Percentiles rank a stretch among this genome's conserved stretches.
Evolutionary conservation across 2,888 invertebrate genomes (phyloP).

Genomic region (Morpho achilles): DNA sequence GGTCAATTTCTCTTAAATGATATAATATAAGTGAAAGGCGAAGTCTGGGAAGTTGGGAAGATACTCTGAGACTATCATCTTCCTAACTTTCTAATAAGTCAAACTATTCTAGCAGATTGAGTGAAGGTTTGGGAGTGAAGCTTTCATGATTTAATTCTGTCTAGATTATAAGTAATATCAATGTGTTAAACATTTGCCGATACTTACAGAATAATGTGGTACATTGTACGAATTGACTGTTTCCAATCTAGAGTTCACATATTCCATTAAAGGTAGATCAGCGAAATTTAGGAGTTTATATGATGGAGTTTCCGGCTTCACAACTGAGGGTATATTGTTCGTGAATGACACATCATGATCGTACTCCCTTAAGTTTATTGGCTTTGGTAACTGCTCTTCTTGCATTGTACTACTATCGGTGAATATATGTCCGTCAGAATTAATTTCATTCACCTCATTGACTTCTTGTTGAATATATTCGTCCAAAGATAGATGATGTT

Average conservation of each 20-base stretch:
- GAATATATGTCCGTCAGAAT: slow-evolving; percentile 24
- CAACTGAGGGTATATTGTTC: slow-evolving; percentile 51
- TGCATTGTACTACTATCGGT: slow-evolving; percentile 33
- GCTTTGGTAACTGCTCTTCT: slow-evolving; percentile 52
- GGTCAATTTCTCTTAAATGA: too few relatives aligned
- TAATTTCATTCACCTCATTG: slow-evolving; percentile 21
- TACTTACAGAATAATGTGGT: slow-evolving; percentile 72
- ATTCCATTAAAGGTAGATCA: slow-evolving; percentile 60
- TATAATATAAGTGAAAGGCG: too few relatives aligned
- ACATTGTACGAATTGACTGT: slow-evolving; percentile 65
- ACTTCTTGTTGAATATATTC: slow-evolving; percentile 34
- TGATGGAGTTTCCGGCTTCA: slow-evolving; percentile 37
- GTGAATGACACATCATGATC: slow-evolving; percentile 52
- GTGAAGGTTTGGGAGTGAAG: slow-evolving; percentile 8
- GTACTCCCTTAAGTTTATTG: slow-evolving; percentile 52
- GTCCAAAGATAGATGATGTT: slow-evolving; percentile 34
- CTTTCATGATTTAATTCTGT: too few relatives aligned
- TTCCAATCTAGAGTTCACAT: slow-evolving; percentile 52
- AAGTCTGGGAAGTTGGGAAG: too few relatives aligned
- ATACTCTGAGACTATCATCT: too few relatives aligned
- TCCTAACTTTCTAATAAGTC: too few relatives aligned
- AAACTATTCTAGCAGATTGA: not conserved
- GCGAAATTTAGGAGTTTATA: slow-evolving; percentile 62
- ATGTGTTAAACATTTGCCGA: not conserved
- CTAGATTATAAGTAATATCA: too few relatives aligned